Evolutionary conservation across 2,797 vertebrate genomes (phyloP).

Genomic region (Clangula hyemalis): DNA sequence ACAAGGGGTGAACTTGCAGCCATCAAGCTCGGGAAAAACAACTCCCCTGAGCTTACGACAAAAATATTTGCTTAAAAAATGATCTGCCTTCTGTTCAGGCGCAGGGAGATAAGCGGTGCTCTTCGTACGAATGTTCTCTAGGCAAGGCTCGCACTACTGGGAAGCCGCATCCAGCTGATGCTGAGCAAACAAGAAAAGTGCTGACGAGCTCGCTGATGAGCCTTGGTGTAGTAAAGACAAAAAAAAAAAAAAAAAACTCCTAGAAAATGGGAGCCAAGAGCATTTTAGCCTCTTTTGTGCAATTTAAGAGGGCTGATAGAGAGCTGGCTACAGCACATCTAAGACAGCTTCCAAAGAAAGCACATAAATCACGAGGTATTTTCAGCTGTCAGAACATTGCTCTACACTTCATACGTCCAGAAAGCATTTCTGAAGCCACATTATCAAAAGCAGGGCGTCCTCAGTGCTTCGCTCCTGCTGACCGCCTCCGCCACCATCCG

Average conservation of each 20-base stretch:
- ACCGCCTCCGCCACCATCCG: accelerated
- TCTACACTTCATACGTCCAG: background rate
- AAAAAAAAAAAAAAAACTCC: background rate
- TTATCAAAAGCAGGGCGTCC: background rate
- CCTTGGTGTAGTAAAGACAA: background rate
- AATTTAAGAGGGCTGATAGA: background rate
- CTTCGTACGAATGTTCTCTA: background rate
- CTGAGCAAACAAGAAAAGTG: slow-evolving; percentile 3
- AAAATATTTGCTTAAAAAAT: background rate
- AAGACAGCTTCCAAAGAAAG: background rate
- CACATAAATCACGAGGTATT: background rate
- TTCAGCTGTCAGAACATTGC: background rate
- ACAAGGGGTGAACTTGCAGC: background rate
- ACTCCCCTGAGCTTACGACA: background rate
- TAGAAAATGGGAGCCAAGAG: background rate
- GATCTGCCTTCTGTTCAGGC: background rate
- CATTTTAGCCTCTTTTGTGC: background rate
- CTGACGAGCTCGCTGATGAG: background rate
- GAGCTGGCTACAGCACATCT: background rate
- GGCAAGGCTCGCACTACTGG: background rate
- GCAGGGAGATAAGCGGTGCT: background rate
- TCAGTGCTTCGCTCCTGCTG: background rate
- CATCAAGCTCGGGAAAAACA: background rate
- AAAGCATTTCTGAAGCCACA: background rate
- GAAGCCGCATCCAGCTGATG: background rate